These are phyloP conservation scores for Rhinolophus sinicus DNA, from an alignment of 2,113 vertebrate genomes.

Conservation along the genomic window DNA sequence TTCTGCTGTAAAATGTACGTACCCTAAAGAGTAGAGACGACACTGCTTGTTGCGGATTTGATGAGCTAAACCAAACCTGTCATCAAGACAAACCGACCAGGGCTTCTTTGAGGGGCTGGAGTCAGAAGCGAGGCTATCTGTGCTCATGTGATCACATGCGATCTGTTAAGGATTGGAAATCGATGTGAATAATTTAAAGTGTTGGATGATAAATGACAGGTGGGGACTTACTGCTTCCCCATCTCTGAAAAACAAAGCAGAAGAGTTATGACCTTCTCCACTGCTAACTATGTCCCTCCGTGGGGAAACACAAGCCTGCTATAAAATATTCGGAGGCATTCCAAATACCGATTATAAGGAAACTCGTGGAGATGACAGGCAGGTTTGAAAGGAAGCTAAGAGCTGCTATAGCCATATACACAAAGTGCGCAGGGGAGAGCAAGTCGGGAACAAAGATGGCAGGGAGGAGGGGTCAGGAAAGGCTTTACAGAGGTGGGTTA, in stretches of 20 bases:
- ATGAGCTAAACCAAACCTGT: conserved; percentile 87
- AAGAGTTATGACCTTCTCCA: conserved; percentile 29
- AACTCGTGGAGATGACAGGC: background rate
- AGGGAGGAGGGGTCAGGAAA: background rate
- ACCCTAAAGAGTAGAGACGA: conserved; percentile 91
- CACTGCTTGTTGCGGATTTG: conserved; percentile 88
- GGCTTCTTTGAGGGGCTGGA: conserved; percentile 76
- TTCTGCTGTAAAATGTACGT: conserved; percentile 67
- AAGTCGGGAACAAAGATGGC: background rate
- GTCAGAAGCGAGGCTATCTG: conserved; percentile 71
- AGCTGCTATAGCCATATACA: background rate
- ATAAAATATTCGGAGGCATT: conserved; percentile 37
- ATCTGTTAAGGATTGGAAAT: conserved; percentile 86
- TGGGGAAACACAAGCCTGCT: background rate
- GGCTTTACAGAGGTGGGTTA: background rate
- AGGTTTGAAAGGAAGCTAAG: background rate
- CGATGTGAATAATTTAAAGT: conserved; percentile 67
- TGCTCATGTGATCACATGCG: conserved; percentile 82
- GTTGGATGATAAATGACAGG: conserved; percentile 55
- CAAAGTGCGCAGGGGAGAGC: background rate
- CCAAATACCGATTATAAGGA: conserved; percentile 15
- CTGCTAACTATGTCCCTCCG: conserved; percentile 31
- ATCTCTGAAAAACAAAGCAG: background rate
- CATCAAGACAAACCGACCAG: conserved; percentile 90
- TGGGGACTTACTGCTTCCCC: conserved; percentile 27